Conservation (phyloP, 2,888 invertebrate species). For the Eristalis intricaria region DNA sequence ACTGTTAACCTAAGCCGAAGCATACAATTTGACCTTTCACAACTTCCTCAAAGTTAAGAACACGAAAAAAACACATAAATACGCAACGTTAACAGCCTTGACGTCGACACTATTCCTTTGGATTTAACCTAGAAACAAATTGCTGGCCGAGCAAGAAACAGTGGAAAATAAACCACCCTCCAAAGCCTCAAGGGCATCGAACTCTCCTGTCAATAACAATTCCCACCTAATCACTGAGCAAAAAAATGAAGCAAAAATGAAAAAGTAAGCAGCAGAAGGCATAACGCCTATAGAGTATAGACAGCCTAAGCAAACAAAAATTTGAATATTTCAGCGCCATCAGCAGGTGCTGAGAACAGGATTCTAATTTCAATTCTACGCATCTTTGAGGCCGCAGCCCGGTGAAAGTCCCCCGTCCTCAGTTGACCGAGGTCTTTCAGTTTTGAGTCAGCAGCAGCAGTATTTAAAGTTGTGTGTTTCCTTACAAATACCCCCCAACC, state of each 20-base stretch:
- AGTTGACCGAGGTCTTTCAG: not conserved
- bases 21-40: too few relatives aligned
- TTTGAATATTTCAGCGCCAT: slow-evolving; percentile 35
- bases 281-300: not conserved
- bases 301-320: slow-evolving; percentile 27
- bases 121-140: not conserved
- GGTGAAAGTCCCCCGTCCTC: not conserved
- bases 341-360: slow-evolving; percentile 9
- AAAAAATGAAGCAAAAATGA: not conserved
- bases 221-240: not conserved
- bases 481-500: not conserved
- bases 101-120: not conserved
- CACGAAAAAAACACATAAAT: too few relatives aligned
- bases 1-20: too few relatives aligned
- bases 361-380: slow-evolving; percentile 29
- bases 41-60: too few relatives aligned
- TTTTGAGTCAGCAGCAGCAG: slow-evolving; percentile 3
- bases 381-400: slow-evolving; percentile 6
- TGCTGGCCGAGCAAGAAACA: not conserved
- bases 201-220: slow-evolving; percentile 17
- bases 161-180: not conserved
- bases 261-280: not conserved
- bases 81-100: not conserved
- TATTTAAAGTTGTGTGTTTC: slow-evolving; percentile 19
- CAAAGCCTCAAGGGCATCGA: slow-evolving; percentile 5